phyloP scores from a whole-genome alignment of 1,140 invertebrate species.

The Ctenoplectra terminalis region DNA sequence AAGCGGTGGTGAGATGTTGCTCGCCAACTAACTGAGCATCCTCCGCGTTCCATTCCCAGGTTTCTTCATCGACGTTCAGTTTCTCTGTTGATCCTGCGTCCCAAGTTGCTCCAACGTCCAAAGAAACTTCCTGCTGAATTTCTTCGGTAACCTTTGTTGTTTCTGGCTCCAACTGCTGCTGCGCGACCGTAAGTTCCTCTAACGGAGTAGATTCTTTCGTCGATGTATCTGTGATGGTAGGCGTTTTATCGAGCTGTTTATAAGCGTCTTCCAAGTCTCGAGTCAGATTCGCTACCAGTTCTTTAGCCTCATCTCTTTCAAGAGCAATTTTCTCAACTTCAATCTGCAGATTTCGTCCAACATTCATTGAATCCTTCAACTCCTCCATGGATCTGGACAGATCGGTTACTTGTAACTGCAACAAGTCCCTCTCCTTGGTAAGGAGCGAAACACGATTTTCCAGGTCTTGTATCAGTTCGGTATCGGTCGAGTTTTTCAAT shows the following conservation, averaged over 20 bases:
- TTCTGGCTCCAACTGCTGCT: slow-evolving; percentile 23
- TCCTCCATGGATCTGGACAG: slow-evolving; percentile 57
- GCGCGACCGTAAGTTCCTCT: slow-evolving; percentile 6
- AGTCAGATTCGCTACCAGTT: slow-evolving; percentile 44
- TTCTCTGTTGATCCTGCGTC: slow-evolving; percentile 65
- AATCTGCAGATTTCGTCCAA: slow-evolving; percentile 38
- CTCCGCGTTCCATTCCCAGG: slow-evolving; percentile 84
- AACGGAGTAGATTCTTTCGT: slow-evolving; percentile 15
- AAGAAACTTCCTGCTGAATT: not conserved
- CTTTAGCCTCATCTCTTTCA: slow-evolving; percentile 51
- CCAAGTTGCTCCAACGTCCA: slow-evolving; percentile 66
- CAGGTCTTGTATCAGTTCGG: slow-evolving; percentile 60
- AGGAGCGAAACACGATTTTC: slow-evolving; percentile 54
- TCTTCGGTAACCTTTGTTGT: not conserved
- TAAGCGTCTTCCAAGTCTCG: slow-evolving; percentile 23
- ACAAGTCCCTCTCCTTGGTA: slow-evolving; percentile 58
- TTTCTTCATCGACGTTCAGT: slow-evolving; percentile 81
- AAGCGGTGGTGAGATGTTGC: slow-evolving; percentile 55
- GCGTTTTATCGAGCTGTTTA: not conserved
- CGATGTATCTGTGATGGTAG: not conserved
- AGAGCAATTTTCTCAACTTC: slow-evolving; percentile 38
- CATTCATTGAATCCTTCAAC: slow-evolving; percentile 26
- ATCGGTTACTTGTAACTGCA: slow-evolving; percentile 71
- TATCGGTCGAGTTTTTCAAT: slow-evolving; percentile 48
- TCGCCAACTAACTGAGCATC: slow-evolving; percentile 81